These are phyloP conservation scores for Aphelinus certus DNA, from an alignment of 1,140 invertebrate genomes.

Conservation along the genomic window DNA sequence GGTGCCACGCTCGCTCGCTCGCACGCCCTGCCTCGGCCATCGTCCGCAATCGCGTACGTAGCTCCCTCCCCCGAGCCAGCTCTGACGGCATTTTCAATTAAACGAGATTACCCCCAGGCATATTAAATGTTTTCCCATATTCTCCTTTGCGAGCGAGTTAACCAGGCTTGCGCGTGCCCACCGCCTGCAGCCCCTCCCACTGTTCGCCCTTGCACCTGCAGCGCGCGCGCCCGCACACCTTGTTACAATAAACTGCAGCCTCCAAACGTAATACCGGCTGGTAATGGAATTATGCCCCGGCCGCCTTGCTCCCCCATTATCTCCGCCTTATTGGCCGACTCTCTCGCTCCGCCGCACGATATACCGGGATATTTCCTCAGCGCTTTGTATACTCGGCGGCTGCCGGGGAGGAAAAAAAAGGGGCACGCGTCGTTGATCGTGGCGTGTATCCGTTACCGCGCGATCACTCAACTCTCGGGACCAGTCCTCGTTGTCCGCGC, in stretches of 20 bases:
- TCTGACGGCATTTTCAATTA: slow-evolving; percentile 32
- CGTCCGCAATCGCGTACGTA: not conserved
- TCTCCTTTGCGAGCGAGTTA: not conserved
- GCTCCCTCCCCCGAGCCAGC: too few relatives aligned
- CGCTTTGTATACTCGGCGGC: not conserved
- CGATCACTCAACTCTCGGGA: not conserved
- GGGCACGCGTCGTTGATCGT: too few relatives aligned
- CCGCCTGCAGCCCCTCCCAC: too few relatives aligned
- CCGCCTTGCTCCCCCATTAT: not conserved
- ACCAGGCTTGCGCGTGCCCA: not conserved
- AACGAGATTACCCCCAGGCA: slow-evolving; percentile 25
- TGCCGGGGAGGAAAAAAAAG: not conserved
- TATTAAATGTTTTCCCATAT: slow-evolving; percentile 33
- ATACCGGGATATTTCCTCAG: too few relatives aligned
- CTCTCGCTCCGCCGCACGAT: too few relatives aligned
- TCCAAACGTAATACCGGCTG: too few relatives aligned
- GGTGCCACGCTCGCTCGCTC: too few relatives aligned
- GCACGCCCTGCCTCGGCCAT: not conserved
- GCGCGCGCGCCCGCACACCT: not conserved
- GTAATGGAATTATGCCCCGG: not conserved
- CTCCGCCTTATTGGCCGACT: not conserved
- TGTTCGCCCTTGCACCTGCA: not conserved
- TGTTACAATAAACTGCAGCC: not conserved
- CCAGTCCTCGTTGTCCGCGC: too few relatives aligned
- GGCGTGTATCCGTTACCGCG: not conserved